Evolutionary conservation across 2,797 vertebrate species (phyloP), one percentile per base, ranked within the genome.

Genomic region (Antrozous pallidus): DNA sequence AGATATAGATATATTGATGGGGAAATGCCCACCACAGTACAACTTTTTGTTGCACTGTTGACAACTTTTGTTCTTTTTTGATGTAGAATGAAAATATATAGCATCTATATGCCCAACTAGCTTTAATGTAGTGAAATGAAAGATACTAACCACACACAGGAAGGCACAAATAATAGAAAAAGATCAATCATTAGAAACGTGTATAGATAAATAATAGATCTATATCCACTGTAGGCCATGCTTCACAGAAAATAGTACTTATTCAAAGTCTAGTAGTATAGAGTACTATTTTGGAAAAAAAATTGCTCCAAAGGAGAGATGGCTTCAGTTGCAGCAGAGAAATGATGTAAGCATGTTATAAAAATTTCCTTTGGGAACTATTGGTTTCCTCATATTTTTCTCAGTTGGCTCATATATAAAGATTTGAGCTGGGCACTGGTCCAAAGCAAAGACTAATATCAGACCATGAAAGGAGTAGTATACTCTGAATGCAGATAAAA

Each of bases 401-500:
- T 61, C 80, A 74, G 0, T 2, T 91, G 94, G 33, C 54, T 94
- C 87, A 77, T 89, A 82, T 51, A 70, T 7, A 81, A 81, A 93
- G 81, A 71, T 61, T 70, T 91, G 82, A 88, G 6, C 31, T 91
- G 58, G 91, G 89, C 83, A 71, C 31, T 14, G 5, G 13, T 51
- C 74, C 40, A 93, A 92, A n/a, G 40, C 49, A 63, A 94, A 92
- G 51, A 81, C 40, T 75, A 93, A 33, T 22, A 71, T 56, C 74
- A 83, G 61, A 92, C 28, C n/a, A 45, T 26, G 47, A 58, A 80
- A 89, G 40, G 61, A 86, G 45, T 88, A 90, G 31, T 67, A 51
- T 26, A 69, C 28, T 73, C 86, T n/a, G 40, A 95, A 58, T 86
- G 73, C 54, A 87, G 40, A 91, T 91, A 95, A 95, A 91, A 93